phyloP scores from a whole-genome alignment of 2,888 invertebrate species.

The Drosophila tanythrix region DNA sequence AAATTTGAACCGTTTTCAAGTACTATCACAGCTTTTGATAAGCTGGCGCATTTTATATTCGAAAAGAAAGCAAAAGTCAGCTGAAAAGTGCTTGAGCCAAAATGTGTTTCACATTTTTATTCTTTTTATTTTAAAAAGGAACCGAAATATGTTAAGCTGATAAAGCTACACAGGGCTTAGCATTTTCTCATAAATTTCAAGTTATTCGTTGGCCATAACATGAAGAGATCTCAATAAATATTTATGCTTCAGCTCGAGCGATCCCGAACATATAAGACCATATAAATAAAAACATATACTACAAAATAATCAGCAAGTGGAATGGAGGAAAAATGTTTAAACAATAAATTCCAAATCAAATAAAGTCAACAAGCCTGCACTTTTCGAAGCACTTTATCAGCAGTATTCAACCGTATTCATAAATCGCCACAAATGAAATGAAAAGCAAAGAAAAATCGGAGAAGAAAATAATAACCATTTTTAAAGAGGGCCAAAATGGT shows the following conservation, averaged over 20 bases:
- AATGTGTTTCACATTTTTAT: background rate
- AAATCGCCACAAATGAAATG: constrained; percentile 49
- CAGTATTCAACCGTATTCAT: constrained; percentile 55
- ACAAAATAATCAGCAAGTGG: background rate
- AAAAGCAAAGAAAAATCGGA: constrained; percentile 10
- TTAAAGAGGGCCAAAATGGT: constrained; percentile 46
- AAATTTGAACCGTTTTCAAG: constrained; percentile 20
- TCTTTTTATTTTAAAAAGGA: background rate
- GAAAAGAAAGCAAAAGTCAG: constrained; percentile 25
- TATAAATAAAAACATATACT: background rate
- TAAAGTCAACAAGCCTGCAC: constrained; percentile 58
- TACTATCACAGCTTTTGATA: background rate
- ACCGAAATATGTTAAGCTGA: background rate
- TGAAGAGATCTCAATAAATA: constrained; percentile 11
- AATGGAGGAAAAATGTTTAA: background rate
- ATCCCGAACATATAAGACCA: background rate
- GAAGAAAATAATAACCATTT: background rate
- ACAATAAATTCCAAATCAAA: constrained; percentile 63
- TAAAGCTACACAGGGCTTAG: background rate
- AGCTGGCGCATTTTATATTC: constrained; percentile 12
- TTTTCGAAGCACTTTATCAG: constrained; percentile 57
- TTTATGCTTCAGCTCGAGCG: constrained; percentile 2
- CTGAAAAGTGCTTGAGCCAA: constrained; percentile 15
- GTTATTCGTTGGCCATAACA: background rate
- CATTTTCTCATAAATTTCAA: background rate